Conservation (phyloP, 2,888 invertebrate genomes). For the Prenolepis imparis region DNA sequence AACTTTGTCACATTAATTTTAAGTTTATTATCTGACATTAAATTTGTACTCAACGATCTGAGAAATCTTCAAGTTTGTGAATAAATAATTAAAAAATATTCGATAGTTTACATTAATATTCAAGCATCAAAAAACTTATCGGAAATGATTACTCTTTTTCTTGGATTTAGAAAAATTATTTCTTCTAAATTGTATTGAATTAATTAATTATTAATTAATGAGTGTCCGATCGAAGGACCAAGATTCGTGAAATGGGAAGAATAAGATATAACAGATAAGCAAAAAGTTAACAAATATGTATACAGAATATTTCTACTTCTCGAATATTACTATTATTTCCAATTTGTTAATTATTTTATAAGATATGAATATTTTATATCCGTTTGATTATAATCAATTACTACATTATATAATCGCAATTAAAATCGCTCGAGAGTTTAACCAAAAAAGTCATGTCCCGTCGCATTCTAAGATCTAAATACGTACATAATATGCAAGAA, state of each 20-base stretch:
- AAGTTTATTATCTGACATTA: background rate
- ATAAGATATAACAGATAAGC: constrained; percentile 30
- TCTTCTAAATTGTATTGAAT: background rate
- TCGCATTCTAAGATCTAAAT: constrained; percentile 67
- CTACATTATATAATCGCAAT: background rate
- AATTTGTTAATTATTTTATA: background rate
- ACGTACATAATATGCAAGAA: constrained; percentile 70
- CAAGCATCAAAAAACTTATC: background rate
- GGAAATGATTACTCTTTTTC: background rate
- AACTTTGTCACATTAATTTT: too few relatives aligned
- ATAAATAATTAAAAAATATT: background rate
- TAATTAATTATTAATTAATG: background rate
- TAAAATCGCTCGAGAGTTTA: background rate
- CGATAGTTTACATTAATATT: background rate
- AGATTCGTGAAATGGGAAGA: constrained; percentile 13
- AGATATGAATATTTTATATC: constrained; percentile 1
- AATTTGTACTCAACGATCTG: background rate
- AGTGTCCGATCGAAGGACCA: background rate
- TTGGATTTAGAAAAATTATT: background rate
- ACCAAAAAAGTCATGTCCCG: constrained; percentile 76
- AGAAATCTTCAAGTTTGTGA: background rate
- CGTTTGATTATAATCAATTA: background rate
- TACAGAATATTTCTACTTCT: background rate
- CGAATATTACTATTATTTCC: background rate
- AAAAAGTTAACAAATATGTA: background rate